Conservation (phyloP, 2,888 invertebrate species). For the Lucinisca nassula region DNA sequence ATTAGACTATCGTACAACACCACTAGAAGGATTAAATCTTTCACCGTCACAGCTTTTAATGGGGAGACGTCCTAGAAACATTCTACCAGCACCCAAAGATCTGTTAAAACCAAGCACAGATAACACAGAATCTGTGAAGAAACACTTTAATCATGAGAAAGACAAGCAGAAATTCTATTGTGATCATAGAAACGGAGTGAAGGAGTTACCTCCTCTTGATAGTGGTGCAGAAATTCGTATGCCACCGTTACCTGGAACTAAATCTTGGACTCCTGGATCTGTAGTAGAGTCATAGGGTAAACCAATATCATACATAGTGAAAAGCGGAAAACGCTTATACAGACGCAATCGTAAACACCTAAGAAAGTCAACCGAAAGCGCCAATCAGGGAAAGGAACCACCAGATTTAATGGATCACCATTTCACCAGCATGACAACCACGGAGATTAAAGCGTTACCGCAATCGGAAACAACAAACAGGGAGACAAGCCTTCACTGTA, state of each 20-base stretch:
- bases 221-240: constrained; percentile 47
- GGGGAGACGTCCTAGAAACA: constrained; percentile 66
- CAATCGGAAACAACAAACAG: too few relatives aligned
- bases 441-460: too few relatives aligned
- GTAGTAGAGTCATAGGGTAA: constrained; percentile 39
- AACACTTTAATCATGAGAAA: constrained; percentile 42
- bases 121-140: constrained; percentile 23
- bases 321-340: constrained; percentile 28
- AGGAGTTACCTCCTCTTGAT: constrained; percentile 34
- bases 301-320: constrained; percentile 61
- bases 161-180: constrained; percentile 57
- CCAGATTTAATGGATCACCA: too few relatives aligned
- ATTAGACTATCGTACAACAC: constrained; percentile 66
- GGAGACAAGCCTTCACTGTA: too few relatives aligned
- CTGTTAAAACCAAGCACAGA: constrained; percentile 10
- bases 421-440: too few relatives aligned
- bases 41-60: constrained; percentile 67
- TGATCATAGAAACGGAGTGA: constrained; percentile 42
- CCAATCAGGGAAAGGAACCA: neutral
- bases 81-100: constrained; percentile 39
- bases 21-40: constrained; percentile 50
- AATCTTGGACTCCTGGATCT: constrained; percentile 34
- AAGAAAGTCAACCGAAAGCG: constrained; percentile 5
- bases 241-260: constrained; percentile 17
- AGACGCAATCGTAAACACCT: constrained; percentile 54